Base-by-base conservation (phyloP, 2,888 invertebrate species). In the Eupsilia transversa region DNA sequence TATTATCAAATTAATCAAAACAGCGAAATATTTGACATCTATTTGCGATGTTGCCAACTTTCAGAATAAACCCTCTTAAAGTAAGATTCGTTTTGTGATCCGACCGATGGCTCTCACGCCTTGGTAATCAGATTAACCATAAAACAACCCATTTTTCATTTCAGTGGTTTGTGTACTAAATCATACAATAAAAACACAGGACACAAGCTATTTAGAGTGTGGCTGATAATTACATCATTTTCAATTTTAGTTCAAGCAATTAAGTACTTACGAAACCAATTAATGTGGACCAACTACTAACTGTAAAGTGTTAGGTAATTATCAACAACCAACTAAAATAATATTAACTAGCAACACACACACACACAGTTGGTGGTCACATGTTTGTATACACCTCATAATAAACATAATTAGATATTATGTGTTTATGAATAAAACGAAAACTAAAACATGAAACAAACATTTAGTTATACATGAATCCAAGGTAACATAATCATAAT, bases 281-380 rank as follows among this genome's bases (percentile, higher is more conserved):
- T 80, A 67, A n/a, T 57, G 4, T 59, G 14, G n/a, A 41, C 14
- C 30, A 49, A 52, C 61, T 74, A 33, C 38, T 46, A 63, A 71
- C 41, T 52, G 46, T 65, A 41, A 80, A 80, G 59, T 78, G 63
- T 68, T 64, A 27, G 43, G n/a, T 66, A 57, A 70, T 66, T 82
- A 69, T 17, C 23, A 64, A 65, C 30, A 35, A 66, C 14, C 17
- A 49, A 56, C 35, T 17, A 46, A 54, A 61, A 61, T 35, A 82
- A 82, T 63, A 67, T 71, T 63, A 66, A 46, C 77, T 30, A 20
- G 3, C 35, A 30, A 54, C n/a, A 66, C 78, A n/a, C 54, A 63
- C 41, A 73, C 49, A 69, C 46, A 41, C 33, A 33, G 30, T 57
- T 14, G 20, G 38, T 66, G 54, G n/a, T 60, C 14, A 57, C 23